Conservation (phyloP, 2,113 vertebrate species). For the Aepyceros melampus region DNA sequence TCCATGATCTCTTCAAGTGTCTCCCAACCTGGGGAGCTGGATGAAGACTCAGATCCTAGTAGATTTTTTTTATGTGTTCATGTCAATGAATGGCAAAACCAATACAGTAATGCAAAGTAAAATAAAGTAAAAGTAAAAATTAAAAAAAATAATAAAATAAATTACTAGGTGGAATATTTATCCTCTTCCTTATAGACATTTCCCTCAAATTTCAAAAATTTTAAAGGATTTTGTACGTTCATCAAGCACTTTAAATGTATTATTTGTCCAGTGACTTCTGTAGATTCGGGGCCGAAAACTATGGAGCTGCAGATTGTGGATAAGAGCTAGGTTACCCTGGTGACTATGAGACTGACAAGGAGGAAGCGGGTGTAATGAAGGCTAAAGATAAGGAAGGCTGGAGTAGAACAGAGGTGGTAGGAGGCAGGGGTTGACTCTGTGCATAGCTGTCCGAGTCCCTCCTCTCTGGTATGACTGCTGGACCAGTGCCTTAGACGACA, state of each 20-base stretch:
- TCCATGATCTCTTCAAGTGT: background rate
- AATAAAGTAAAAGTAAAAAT: too few relatives aligned
- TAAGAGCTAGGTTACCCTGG: too few relatives aligned
- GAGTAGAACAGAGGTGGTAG: too few relatives aligned
- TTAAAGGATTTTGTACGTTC: background rate
- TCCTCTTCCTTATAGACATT: background rate
- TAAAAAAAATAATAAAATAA: too few relatives aligned
- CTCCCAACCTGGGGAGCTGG: background rate
- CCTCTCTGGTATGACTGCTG: background rate
- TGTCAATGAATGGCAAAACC: too few relatives aligned
- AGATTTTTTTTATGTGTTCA: background rate
- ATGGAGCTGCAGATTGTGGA: background rate
- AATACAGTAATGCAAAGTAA: too few relatives aligned
- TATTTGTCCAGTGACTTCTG: background rate
- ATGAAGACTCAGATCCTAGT: background rate
- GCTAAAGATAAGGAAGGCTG: background rate
- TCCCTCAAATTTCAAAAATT: background rate
- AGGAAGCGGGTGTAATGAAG: background rate
- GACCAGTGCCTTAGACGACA: rapidly evolving
- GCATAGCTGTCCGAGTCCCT: rapidly evolving
- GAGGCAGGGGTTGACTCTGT: too few relatives aligned
- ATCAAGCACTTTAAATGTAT: background rate
- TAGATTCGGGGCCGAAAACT: background rate
- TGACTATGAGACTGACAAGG: rapidly evolving
- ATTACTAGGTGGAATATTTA: background rate